These are phyloP conservation scores for Meloe dianella DNA, from an alignment of 2,888 invertebrate genomes.

Conservation along the genomic window DNA sequence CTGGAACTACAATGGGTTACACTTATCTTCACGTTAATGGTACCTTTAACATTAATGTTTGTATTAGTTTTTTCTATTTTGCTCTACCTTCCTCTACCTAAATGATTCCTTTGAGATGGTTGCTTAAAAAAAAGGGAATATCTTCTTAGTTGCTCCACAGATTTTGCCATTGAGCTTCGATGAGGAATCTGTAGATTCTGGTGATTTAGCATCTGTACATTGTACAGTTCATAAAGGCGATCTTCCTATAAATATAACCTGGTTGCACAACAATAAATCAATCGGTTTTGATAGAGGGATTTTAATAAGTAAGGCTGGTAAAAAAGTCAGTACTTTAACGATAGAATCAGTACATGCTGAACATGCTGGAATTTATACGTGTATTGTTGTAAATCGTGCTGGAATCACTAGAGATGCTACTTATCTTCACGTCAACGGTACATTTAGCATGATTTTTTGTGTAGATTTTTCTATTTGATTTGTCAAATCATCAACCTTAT, in stretches of 20 bases:
- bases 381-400: conserved; percentile 68
- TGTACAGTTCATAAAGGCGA: conserved; percentile 78
- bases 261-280: conserved; percentile 72
- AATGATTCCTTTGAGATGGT: not conserved
- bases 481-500: not conserved
- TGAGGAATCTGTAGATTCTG: not conserved
- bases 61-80: conserved; percentile 28
- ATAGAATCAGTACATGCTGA: conserved; percentile 66
- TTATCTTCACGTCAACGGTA: conserved; percentile 72
- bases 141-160: conserved; percentile 55
- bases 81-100: conserved; percentile 13
- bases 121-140: not conserved
- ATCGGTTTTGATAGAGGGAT: conserved; percentile 54
- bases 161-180: conserved; percentile 66
- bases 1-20: conserved; percentile 67
- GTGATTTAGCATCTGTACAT: conserved; percentile 70
- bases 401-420: conserved; percentile 68
- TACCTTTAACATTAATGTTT: conserved; percentile 56
- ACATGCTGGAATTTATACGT: conserved; percentile 69
- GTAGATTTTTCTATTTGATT: conserved; percentile 24
- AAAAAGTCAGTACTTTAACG: conserved; percentile 65
- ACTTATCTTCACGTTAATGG: conserved; percentile 72
- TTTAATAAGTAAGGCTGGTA: conserved; percentile 56
- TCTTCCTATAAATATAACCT: conserved; percentile 70
- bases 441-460: conserved; percentile 49